Percentiles rank a stretch among this genome's conserved stretches.
These are phyloP conservation scores for Stratiolaelaps scimitus DNA, from an alignment of 1,140 invertebrate genomes.

Conservation along the genomic window DNA sequence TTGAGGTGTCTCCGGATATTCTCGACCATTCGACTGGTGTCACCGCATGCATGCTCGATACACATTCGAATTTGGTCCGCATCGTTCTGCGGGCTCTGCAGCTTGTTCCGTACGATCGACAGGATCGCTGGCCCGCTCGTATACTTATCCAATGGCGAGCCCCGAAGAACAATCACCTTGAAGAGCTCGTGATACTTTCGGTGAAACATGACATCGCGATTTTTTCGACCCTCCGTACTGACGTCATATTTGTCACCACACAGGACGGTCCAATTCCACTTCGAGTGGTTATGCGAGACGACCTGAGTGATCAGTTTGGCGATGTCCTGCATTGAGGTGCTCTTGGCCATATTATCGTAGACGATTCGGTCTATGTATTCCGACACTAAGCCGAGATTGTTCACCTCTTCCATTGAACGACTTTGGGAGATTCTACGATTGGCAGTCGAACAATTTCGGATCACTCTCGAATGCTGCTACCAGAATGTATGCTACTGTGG, in stretches of 20 bases:
- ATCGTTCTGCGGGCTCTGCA: not conserved
- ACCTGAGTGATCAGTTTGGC: not conserved
- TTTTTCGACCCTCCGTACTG: not conserved
- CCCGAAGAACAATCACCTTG: not conserved
- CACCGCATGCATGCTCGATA: not conserved
- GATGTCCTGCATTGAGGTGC: not conserved
- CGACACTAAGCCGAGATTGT: not conserved
- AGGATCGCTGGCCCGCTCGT: slow-evolving; percentile 10
- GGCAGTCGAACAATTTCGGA: too few species aligned
- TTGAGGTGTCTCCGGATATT: slow-evolving; percentile 1
- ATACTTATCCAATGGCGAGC: not conserved
- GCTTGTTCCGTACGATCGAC: not conserved
- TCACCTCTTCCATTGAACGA: not conserved
- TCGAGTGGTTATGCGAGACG: not conserved
- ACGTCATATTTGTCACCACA: slow-evolving; percentile 16
- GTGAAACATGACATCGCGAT: not conserved
- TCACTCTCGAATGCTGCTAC: too few species aligned
- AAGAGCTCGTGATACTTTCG: not conserved
- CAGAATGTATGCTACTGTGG: too few species aligned
- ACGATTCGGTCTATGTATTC: not conserved
- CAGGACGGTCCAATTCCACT: slow-evolving; percentile 27
- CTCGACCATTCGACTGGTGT: slow-evolving; percentile 1
- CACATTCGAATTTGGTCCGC: not conserved
- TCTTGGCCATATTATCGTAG: not conserved
- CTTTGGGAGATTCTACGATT: too few species aligned